These are phyloP conservation scores for Gari tellinella DNA, from an alignment of 2,888 invertebrate species.

Conservation along the genomic window DNA sequence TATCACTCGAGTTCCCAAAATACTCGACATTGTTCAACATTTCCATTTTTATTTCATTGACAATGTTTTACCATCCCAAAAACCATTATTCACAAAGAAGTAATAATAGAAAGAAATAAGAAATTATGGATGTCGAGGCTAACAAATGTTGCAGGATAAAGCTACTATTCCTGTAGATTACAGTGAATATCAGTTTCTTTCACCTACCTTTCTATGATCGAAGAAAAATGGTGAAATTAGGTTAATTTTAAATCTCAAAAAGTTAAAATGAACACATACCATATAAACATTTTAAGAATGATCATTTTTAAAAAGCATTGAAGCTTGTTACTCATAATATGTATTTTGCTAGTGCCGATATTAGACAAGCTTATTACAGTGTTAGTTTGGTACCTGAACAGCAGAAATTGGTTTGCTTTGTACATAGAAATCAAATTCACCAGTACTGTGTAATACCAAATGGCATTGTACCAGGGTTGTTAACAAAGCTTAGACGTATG, in stretches of 20 bases:
- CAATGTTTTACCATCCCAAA: constrained; percentile 2
- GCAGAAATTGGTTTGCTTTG: constrained; percentile 35
- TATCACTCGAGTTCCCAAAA: constrained; percentile 3
- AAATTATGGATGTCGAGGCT: constrained; percentile 17
- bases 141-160: constrained; percentile 1
- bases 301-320: constrained; percentile 29
- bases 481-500: too few species aligned
- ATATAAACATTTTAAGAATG: constrained; percentile 52
- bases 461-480: constrained; percentile 43
- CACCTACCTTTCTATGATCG: constrained; percentile 40
- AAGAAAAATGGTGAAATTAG: constrained; percentile 53
- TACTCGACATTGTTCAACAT: not conserved
- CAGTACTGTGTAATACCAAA: constrained; percentile 39
- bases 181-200: constrained; percentile 37
- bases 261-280: constrained; percentile 37
- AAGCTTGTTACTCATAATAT: constrained; percentile 13
- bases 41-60: constrained; percentile 2
- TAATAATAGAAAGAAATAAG: not conserved
- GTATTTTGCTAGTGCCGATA: constrained; percentile 29
- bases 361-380: constrained; percentile 45
- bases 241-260: constrained; percentile 46
- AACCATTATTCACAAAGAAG: not conserved
- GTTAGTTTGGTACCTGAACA: constrained; percentile 27
- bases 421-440: constrained; percentile 36
- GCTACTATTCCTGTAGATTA: constrained; percentile 11